Percentiles rank a stretch among this genome's conserved stretches.
Conservation (phyloP, 2,113 vertebrate genomes). For the Gopherus evgoodei region DNA sequence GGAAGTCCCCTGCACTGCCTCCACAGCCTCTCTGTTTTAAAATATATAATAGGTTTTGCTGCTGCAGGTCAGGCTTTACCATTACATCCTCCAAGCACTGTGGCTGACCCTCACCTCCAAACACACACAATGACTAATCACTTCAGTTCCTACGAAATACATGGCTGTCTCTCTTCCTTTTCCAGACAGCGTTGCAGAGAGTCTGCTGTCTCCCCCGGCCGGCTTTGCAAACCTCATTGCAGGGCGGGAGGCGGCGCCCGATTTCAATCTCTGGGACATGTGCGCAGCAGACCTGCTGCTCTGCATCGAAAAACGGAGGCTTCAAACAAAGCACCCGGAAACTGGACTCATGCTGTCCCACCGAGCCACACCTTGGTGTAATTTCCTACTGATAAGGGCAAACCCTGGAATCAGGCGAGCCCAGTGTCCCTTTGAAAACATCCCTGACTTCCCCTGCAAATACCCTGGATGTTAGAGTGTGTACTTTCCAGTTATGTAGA, state of each 20-base stretch:
- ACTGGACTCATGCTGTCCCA: slow-evolving; percentile 26
- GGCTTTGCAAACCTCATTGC: neutral
- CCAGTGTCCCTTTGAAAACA: slow-evolving; percentile 27
- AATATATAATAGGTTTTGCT: neutral
- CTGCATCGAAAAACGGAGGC: neutral
- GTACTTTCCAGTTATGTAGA: neutral
- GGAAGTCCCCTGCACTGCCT: fast-evolving
- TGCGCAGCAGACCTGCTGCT: fast-evolving
- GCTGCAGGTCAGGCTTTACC: fast-evolving
- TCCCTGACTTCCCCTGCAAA: neutral
- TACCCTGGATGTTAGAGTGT: neutral
- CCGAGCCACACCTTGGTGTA: slow-evolving; percentile 43
- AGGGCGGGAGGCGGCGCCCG: neutral
- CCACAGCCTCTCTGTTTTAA: neutral
- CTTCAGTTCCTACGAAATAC: neutral
- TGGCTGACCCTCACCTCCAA: neutral
- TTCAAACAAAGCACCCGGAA: slow-evolving; percentile 42
- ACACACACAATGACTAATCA: neutral
- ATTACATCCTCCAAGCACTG: neutral
- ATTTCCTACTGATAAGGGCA: slow-evolving; percentile 73
- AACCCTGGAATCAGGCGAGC: neutral
- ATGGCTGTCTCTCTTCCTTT: neutral
- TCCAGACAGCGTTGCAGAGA: neutral
- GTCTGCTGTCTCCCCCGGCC: fast-evolving
- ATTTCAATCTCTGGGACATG: neutral